Evolutionary conservation across 1,140 invertebrate species (phyloP), one percentile per base, ranked within the genome.

Genomic region (Rhopalosiphum maidis): DNA sequence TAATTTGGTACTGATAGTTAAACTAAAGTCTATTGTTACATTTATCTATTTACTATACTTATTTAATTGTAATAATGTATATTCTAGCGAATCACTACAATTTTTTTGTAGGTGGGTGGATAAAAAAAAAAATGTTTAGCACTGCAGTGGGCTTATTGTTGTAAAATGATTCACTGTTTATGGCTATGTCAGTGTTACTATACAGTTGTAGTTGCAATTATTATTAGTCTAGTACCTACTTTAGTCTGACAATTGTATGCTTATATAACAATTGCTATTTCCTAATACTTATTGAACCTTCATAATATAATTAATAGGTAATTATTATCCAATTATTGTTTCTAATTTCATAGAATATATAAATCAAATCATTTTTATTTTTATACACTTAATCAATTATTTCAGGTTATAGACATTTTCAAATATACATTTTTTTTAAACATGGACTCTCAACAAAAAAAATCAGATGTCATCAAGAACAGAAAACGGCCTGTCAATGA

Each of bases 401-500:
- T n/a, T 77, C 18, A 77, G 30, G n/a, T 77, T 77, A 18, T n/a
- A 77, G 60, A 18, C 15, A 77, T 77, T 77, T 77, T 77, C 4
- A n/a, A 77, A 77, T n/a, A n/a, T 77, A n/a, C n/a, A n/a, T n/a
- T 5, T n/a, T 1, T 0, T n/a, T 18, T 6, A 18, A 93, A 93
- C 4, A 93, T 93, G 91, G 91, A 93, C 6, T 41, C 35, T 55
- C 11, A 77, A 35, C 46, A 93, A 83, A 83, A 51, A 23, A 93
- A 82, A 21, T 93, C 86, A 43, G 48, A 93, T 85, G 86, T 86
- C 15, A 43, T 93, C 25, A 93, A 93, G 48, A 93, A 83, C 6
- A 51, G 37, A 86, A 93, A 93, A 86, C 82, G 82, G 15, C 48
- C 82, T 22, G 37, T 83, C 4, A 86, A 54, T 15, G 51, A 92